Percentiles rank a stretch among this genome's conserved stretches.
These are phyloP conservation scores for Neodiprion fabricii DNA, from an alignment of 1,140 invertebrate species.

Conservation along the genomic window DNA sequence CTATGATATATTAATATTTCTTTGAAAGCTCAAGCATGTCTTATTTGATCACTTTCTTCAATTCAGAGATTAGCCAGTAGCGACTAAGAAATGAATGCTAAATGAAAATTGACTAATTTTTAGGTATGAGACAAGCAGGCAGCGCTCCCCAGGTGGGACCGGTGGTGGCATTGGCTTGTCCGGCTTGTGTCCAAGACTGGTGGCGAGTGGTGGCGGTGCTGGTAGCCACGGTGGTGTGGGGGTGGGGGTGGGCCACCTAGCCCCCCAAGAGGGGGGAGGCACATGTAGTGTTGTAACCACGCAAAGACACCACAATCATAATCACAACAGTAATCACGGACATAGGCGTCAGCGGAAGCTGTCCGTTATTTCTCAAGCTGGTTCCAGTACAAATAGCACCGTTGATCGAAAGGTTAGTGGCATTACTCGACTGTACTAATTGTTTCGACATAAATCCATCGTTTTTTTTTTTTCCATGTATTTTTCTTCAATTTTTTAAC, in stretches of 20 bases:
- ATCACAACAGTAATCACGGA: constrained; percentile 28
- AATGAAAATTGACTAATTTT: background rate
- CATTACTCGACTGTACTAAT: background rate
- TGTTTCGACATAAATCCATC: background rate
- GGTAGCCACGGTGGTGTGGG: constrained; percentile 48
- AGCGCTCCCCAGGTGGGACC: constrained; percentile 53
- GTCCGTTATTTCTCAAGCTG: constrained; percentile 46
- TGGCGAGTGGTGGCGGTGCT: constrained; percentile 47
- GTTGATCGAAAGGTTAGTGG: constrained; percentile 47
- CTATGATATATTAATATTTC: background rate
- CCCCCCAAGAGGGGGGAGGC: constrained; percentile 51
- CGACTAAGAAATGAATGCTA: no score
- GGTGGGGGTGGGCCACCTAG: constrained; percentile 57
- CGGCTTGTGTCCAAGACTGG: constrained; percentile 58
- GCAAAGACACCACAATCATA: constrained; percentile 48
- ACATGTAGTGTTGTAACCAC: constrained; percentile 48
- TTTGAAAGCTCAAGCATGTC: constrained; percentile 13
- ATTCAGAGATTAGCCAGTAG: no score
- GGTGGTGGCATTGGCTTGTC: constrained; percentile 50
- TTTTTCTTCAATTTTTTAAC: constrained; percentile 12
- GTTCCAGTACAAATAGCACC: constrained; percentile 44
- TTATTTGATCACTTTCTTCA: background rate
- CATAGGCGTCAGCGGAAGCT: constrained; percentile 55
- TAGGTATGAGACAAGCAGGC: constrained; percentile 61
- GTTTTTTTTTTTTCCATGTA: background rate